phyloP scores from a whole-genome alignment of 2,797 vertebrate species.

The Channa striata region DNA sequence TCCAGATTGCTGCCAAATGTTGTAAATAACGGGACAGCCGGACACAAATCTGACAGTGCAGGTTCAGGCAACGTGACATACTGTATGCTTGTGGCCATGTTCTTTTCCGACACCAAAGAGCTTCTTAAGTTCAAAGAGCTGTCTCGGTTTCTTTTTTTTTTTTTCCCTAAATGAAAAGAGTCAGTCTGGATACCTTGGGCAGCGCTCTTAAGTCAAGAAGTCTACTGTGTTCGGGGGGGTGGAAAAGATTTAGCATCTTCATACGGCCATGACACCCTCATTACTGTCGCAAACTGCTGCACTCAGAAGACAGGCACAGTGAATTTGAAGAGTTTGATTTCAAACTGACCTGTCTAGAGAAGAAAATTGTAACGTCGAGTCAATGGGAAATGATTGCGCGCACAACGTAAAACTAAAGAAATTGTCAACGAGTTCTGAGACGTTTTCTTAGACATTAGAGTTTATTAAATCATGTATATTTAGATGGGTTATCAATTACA shows the following conservation, averaged over 20 bases:
- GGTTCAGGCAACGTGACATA: slow-evolving; percentile 63
- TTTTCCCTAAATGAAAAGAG: slow-evolving; percentile 42
- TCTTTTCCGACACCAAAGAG: slow-evolving; percentile 83
- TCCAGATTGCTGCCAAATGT: slow-evolving; percentile 87
- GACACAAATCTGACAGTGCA: slow-evolving; percentile 90
- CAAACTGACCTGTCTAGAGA: slow-evolving; percentile 44
- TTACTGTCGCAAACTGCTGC: slow-evolving; percentile 46
- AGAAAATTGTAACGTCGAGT: slow-evolving; percentile 14
- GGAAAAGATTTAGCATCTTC: slow-evolving; percentile 40
- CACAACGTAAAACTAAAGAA: slow-evolving; percentile 3
- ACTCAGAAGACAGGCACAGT: slow-evolving; percentile 28
- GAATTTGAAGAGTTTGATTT: slow-evolving; percentile 57
- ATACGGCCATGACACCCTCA: slow-evolving; percentile 24
- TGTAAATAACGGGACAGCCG: slow-evolving; percentile 85
- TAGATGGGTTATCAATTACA: slow-evolving; percentile 8
- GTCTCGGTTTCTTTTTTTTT: too few species aligned
- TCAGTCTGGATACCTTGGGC: slow-evolving; percentile 22
- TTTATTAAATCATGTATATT: slow-evolving; percentile 14
- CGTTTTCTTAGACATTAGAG: slow-evolving; percentile 27
- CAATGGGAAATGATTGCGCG: slow-evolving; percentile 10
- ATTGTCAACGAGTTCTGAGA: slow-evolving; percentile 5
- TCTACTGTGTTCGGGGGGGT: slow-evolving; percentile 31
- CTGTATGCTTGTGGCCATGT: slow-evolving; percentile 66
- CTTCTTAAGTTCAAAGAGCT: slow-evolving; percentile 77
- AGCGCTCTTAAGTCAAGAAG: slow-evolving; percentile 17